phyloP scores from a whole-genome alignment of 2,888 invertebrate species.

The Tuberolachnus salignus region DNA sequence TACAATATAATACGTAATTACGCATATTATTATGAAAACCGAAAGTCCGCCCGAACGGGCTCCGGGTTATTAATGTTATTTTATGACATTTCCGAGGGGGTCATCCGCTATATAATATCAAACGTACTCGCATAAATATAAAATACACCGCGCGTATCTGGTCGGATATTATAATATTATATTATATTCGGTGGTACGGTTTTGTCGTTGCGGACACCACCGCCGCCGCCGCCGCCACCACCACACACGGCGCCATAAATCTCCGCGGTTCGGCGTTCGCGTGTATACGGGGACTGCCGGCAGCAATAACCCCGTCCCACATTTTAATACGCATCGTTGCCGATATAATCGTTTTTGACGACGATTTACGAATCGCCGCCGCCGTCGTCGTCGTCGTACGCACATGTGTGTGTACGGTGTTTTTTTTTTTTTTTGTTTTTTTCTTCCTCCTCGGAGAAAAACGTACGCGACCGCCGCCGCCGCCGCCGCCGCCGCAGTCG shows the following conservation, averaged over 20 bases:
- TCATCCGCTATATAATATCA: too few species aligned
- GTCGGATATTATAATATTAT: not conserved
- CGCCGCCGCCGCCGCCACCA: not conserved
- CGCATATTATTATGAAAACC: too few species aligned
- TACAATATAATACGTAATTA: too few species aligned
- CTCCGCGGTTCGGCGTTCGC: not conserved
- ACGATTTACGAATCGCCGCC: too few species aligned
- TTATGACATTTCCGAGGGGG: not conserved
- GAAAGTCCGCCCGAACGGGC: too few species aligned
- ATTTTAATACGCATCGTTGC: constrained; percentile 42
- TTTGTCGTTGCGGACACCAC: too few species aligned
- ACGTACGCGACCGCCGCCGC: not conserved
- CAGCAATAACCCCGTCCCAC: constrained; percentile 23
- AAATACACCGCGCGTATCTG: constrained; percentile 16
- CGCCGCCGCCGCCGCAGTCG: not conserved
- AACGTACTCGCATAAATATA: not conserved
- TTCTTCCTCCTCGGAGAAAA: too few species aligned
- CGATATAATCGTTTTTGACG: constrained; percentile 42
- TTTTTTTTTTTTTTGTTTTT: not conserved
- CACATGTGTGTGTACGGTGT: not conserved
- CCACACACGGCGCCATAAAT: constrained; percentile 35
- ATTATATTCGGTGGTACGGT: not conserved
- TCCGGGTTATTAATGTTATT: constrained; percentile 18
- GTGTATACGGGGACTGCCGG: not conserved
- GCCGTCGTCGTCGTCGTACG: not conserved